These are phyloP conservation scores for Gila orcuttii DNA, from an alignment of 2,113 vertebrate genomes.

Conservation along the genomic window DNA sequence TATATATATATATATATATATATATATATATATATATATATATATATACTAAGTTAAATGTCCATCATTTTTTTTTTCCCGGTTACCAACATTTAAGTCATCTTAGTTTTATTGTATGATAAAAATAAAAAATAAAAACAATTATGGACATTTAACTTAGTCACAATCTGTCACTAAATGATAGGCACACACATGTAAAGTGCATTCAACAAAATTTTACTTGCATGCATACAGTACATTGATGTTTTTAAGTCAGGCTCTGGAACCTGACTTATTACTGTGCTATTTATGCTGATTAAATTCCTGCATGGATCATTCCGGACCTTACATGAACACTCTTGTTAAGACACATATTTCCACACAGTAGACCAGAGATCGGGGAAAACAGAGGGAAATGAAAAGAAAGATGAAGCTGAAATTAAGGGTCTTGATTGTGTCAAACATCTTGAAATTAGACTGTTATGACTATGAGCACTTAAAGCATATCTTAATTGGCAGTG, in stretches of 20 bases:
- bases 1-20: no score
- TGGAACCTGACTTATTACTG: background rate
- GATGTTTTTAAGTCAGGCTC: background rate
- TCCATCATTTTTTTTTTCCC: no score
- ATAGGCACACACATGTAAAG: background rate
- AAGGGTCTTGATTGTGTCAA: background rate
- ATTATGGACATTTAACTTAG: no score
- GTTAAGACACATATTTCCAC: background rate
- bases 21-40: no score
- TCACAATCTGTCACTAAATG: no score
- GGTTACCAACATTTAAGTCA: no score
- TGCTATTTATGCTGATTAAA: background rate
- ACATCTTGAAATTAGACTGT: conserved; percentile 39
- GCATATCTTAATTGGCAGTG: conserved; percentile 25
- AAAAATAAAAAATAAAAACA: no score
- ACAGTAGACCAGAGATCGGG: background rate
- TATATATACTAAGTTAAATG: no score
- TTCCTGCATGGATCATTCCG: background rate
- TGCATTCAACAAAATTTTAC: background rate
- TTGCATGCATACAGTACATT: no score
- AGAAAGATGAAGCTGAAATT: background rate
- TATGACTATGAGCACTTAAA: conserved; percentile 62
- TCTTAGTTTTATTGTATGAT: no score
- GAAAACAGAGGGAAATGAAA: background rate
- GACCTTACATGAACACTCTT: background rate